phyloP scores from a whole-genome alignment of 2,888 invertebrate genomes.

The Alitta virens region DNA sequence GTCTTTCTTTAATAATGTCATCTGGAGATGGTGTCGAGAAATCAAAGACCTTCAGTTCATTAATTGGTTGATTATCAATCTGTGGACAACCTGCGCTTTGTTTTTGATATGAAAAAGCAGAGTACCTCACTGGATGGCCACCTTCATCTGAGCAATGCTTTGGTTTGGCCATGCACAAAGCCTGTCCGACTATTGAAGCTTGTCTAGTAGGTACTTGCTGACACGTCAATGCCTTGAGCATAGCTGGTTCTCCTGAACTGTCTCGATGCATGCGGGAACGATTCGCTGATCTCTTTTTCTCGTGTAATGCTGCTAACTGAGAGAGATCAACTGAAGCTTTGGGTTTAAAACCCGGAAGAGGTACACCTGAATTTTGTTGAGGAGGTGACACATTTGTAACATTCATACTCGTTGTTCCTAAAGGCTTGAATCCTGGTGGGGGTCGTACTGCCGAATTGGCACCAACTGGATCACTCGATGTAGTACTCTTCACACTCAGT shows the following conservation, averaged over 20 bases:
- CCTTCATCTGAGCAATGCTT: neutral
- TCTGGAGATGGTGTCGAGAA: constrained; percentile 67
- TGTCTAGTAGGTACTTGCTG: neutral
- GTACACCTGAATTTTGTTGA: no score
- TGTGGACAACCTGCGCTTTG: neutral
- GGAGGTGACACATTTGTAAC: no score
- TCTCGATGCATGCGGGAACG: no score
- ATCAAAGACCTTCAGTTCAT: constrained; percentile 56
- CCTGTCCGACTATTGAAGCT: constrained; percentile 14
- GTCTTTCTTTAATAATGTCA: constrained; percentile 59
- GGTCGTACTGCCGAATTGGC: no score
- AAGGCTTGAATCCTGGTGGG: no score
- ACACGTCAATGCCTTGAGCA: neutral
- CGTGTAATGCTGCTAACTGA: constrained; percentile 9
- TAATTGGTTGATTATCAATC: neutral
- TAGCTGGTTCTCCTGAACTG: neutral
- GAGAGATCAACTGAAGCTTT: neutral
- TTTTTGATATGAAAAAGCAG: neutral
- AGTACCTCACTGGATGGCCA: neutral
- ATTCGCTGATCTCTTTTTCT: neutral
- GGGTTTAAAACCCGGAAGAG: neutral
- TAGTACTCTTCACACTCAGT: no score
- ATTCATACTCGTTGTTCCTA: no score
- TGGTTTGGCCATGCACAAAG: constrained; percentile 2
- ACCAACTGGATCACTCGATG: no score